Base-by-base conservation (phyloP, 1,140 invertebrate genomes). In the Piezodorus guildinii region DNA sequence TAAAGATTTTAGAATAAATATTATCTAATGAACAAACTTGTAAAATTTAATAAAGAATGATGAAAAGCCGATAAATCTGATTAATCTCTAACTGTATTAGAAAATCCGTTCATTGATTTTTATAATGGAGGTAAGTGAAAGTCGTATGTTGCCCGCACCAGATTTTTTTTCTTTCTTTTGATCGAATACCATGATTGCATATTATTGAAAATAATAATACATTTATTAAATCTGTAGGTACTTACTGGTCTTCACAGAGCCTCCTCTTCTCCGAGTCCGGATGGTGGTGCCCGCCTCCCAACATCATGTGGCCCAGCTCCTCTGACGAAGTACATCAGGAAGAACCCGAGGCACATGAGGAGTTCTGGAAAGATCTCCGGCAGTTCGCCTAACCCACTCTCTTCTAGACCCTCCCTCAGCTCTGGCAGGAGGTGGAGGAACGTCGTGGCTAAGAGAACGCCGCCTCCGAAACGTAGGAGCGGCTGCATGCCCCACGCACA, bases 361-460 rank as follows among this genome's bases (percentile, higher is more conserved):
- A 83, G 67, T 68, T 83, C 80, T 2, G 78, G 75, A 19, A 78
- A 62, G 6, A 80, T 78, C 62, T 79, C 54, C 1, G 67, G 62
- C 39, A 67, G 63, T 3, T 64, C 64, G 15, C 54, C n/a, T 4
- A 65, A 16, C 6, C 61, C 21, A 6, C 14, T 21, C 0, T 46
- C 25, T 17, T 68, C 68, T 3, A 69, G 60, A 12, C 65, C 65
- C 51, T 89, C 87, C 62, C 81, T 79, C 0, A 94, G 87, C 77
- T 96, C 94, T 0, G 93, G 93, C 39, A 96, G 74, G 61, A 97
- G 75, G 73, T 97, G 93, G 56, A 94, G 76, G 69, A 96, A 91
- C 0, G 89, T 92, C 1, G 93, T 96, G 51, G 86, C 86, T 63
- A 97, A 78, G 15, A 97, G 79, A 2, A 96, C 91, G 0, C 94